phyloP scores from a whole-genome alignment of 2,113 vertebrate species.

The Heterochromis multidens region DNA sequence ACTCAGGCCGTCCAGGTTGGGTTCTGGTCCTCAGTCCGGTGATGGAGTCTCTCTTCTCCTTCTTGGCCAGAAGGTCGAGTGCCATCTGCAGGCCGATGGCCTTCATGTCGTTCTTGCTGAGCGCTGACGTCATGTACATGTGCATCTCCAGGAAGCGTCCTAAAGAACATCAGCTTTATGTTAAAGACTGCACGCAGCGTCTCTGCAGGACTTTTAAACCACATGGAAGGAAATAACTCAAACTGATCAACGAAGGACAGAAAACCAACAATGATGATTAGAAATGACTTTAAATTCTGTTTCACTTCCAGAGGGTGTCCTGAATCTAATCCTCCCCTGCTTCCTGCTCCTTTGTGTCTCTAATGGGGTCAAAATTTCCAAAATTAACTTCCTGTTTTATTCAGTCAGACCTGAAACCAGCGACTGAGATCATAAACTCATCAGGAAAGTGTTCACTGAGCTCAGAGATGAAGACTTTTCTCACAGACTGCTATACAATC shows the following conservation, averaged over 20 bases:
- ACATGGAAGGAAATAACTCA: not conserved
- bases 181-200: not conserved
- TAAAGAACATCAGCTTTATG: slow-evolving; percentile 21
- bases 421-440: not conserved
- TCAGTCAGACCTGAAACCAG: not conserved
- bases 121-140: slow-evolving; percentile 87
- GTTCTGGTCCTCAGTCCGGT: slow-evolving; percentile 84
- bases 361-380: not conserved
- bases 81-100: slow-evolving; percentile 91
- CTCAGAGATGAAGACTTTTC: not conserved
- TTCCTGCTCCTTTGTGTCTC: not conserved
- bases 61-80: slow-evolving; percentile 84
- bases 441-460: not conserved
- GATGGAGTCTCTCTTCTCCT: slow-evolving; percentile 86
- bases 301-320: not conserved
- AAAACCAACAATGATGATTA: not conserved
- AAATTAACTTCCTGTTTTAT: not conserved
- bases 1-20: slow-evolving; percentile 83
- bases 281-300: not conserved
- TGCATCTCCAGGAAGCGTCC: slow-evolving; percentile 89
- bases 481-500: not conserved
- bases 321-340: not conserved
- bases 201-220: not conserved
- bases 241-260: not conserved
- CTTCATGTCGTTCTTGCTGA: slow-evolving; percentile 87